Evolutionary conservation across 2,797 vertebrate genomes (phyloP).

Genomic region (Synanceia verrucosa): DNA sequence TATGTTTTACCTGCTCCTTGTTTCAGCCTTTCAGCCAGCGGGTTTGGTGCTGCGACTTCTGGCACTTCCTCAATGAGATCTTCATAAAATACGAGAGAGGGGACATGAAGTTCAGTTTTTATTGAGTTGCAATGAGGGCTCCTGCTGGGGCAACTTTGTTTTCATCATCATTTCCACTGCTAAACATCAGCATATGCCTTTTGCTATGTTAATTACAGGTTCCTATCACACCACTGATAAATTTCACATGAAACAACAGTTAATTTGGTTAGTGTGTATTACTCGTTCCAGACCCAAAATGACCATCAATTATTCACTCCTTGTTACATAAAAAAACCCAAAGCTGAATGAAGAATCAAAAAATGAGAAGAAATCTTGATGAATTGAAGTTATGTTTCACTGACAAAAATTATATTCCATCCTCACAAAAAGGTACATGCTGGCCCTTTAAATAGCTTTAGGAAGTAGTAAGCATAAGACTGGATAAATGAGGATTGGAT

Average conservation of each 20-base stretch:
- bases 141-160: neutral
- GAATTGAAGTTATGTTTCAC: neutral
- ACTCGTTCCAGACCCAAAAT: neutral
- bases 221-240: neutral
- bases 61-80: slow-evolving; percentile 92
- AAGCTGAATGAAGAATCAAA: neutral
- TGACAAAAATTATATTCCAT: no score
- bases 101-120: neutral
- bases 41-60: slow-evolving; percentile 84
- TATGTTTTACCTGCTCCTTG: slow-evolving; percentile 93
- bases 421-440: no score
- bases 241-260: no score
- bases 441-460: no score
- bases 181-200: neutral
- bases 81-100: slow-evolving; percentile 51
- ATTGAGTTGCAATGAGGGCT: neutral
- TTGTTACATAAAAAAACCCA: neutral
- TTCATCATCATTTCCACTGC: neutral
- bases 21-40: slow-evolving; percentile 89
- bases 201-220: neutral
- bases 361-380: neutral
- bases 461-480: no score
- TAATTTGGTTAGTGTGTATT: neutral
- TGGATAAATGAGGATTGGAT: no score
- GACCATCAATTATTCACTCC: neutral